These are phyloP conservation scores for Spea multiplicata DNA, from an alignment of 2,113 vertebrate species.

Conservation along the genomic window DNA sequence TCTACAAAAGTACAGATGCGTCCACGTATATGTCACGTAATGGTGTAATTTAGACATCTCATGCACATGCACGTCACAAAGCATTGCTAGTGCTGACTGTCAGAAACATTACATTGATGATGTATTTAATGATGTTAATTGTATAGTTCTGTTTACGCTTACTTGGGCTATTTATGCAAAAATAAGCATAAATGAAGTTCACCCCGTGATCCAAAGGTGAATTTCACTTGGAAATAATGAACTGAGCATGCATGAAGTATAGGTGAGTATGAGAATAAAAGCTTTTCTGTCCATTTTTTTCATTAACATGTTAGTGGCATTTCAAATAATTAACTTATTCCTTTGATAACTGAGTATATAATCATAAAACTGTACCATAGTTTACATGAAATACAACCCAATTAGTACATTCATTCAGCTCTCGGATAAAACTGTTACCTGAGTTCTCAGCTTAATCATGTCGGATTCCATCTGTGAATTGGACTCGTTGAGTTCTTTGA, in stretches of 20 bases:
- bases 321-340: conserved; percentile 17
- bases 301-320: conserved; percentile 39
- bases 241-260: conserved; percentile 47
- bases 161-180: conserved; percentile 15
- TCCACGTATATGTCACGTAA: conserved; percentile 39
- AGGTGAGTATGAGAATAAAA: conserved; percentile 49
- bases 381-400: conserved; percentile 5
- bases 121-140: conserved; percentile 15
- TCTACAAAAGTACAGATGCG: conserved; percentile 46
- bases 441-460: conserved; percentile 98
- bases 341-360: neutral
- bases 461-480: conserved; percentile 98
- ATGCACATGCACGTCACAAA: conserved; percentile 46
- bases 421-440: conserved; percentile 78
- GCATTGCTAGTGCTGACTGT: conserved; percentile 36
- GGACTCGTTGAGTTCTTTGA: conserved; percentile 96
- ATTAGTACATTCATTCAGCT: conserved; percentile 49
- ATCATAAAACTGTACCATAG: neutral
- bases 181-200: conserved; percentile 27
- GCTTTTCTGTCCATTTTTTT: conserved; percentile 25
- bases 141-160: neutral
- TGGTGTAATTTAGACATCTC: conserved; percentile 37
- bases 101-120: conserved; percentile 32
- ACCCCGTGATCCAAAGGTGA: neutral
- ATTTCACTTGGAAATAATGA: conserved; percentile 28